Evolutionary conservation across 2,113 vertebrate species (phyloP).

Genomic region (Pogona vitticeps): DNA sequence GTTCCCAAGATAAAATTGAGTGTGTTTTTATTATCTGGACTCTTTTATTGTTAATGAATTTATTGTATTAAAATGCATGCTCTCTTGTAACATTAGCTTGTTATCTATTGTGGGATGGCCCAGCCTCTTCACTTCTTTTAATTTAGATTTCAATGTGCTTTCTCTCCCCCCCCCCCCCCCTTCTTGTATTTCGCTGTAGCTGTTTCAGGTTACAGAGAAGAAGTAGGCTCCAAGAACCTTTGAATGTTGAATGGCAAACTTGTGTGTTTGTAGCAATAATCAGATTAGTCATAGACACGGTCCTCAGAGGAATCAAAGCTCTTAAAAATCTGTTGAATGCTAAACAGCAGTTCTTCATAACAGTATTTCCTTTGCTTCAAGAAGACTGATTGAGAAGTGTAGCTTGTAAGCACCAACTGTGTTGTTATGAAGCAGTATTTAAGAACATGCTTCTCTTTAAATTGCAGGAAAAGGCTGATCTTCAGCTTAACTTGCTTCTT

Average conservation of each 20-base stretch:
- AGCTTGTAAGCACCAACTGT: not conserved
- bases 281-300: not conserved
- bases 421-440: not conserved
- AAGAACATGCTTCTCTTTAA: not conserved
- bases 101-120: no score
- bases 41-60: not conserved
- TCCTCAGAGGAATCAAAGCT: not conserved
- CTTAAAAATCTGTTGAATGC: not conserved
- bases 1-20: no score
- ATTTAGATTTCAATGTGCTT: not conserved
- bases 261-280: not conserved
- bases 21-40: not conserved
- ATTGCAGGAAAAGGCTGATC: constrained; percentile 74
- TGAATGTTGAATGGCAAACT: not conserved
- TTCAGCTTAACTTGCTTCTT: constrained; percentile 76
- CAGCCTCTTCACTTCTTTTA: not conserved
- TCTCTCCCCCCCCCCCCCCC: no score
- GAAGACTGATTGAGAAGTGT: not conserved
- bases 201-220: not conserved
- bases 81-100: not conserved
- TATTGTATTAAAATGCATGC: not conserved
- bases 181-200: not conserved
- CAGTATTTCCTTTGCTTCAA: not conserved
- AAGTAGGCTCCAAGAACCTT: not conserved
- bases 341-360: not conserved